A percentile compares a stretch with the other conserved stretches of the same genome.
phyloP scores from a whole-genome alignment of 2,888 invertebrate species.

The Pachymerium ferrugineum region DNA sequence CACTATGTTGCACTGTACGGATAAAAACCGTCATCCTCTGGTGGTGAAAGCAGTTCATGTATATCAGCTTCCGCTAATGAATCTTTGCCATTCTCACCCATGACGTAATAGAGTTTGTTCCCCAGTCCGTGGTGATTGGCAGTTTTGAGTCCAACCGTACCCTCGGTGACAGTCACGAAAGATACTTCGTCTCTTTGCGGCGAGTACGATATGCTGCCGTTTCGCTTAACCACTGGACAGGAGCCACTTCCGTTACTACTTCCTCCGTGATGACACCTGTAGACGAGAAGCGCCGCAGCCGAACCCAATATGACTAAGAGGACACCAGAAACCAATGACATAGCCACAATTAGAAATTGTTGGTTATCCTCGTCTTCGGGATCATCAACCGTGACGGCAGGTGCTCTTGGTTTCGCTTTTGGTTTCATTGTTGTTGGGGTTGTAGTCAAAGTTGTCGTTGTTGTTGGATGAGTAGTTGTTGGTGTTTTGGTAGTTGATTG shows the following conservation, averaged over 20 bases:
- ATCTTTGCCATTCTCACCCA: constrained; percentile 38
- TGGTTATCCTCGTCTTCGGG: not conserved
- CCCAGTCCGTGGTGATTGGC: constrained; percentile 38
- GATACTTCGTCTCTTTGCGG: constrained; percentile 41
- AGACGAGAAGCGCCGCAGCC: not conserved
- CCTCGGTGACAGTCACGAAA: constrained; percentile 40
- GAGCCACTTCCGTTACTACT: not conserved
- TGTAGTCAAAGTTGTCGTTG: not conserved
- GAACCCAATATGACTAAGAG: not conserved
- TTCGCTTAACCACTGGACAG: constrained; percentile 32
- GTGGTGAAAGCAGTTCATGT: constrained; percentile 37
- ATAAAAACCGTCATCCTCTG: constrained; percentile 6
- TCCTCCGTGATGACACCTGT: constrained; percentile 7
- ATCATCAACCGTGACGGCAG: not conserved
- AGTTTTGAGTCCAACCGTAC: constrained; percentile 37
- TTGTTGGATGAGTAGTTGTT: not conserved
- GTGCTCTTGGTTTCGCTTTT: not conserved
- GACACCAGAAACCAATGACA: not conserved
- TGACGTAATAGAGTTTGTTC: constrained; percentile 39
- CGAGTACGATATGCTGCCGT: constrained; percentile 40
- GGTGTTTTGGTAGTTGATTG: not conserved
- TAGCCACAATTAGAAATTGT: not conserved
- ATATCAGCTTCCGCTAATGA: constrained; percentile 38
- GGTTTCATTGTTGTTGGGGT: not conserved
- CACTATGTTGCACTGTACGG: constrained; percentile 16